Evolutionary conservation across 1,140 invertebrate species (phyloP).

Genomic region (Neelides sp.): DNA sequence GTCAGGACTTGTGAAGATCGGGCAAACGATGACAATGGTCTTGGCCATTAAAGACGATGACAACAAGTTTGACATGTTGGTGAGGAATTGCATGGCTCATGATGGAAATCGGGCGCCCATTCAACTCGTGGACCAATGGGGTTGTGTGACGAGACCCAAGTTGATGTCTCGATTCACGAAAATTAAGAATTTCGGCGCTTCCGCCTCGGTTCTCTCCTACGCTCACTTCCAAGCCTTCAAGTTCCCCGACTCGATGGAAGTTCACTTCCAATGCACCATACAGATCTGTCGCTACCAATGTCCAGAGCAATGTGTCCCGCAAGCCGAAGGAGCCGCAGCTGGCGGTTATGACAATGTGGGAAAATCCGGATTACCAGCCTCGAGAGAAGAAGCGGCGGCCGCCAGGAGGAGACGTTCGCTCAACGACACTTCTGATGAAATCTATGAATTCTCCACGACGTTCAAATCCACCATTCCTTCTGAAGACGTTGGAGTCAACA

Average conservation of each 20-base stretch:
- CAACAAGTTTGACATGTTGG: slow-evolving; percentile 90
- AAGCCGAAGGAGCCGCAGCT: slow-evolving; percentile 57
- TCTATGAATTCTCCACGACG: slow-evolving; percentile 37
- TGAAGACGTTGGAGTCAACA: slow-evolving; percentile 67
- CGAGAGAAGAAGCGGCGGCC: slow-evolving; percentile 36
- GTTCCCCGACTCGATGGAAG: slow-evolving; percentile 87
- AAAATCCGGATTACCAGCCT: slow-evolving; percentile 25
- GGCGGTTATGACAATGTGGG: slow-evolving; percentile 35
- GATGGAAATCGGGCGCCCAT: slow-evolving; percentile 89
- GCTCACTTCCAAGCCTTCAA: slow-evolving; percentile 65
- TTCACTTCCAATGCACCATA: slow-evolving; percentile 90
- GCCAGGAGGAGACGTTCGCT: slow-evolving; percentile 33
- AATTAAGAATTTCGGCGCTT: slow-evolving; percentile 87
- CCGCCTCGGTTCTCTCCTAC: slow-evolving; percentile 52
- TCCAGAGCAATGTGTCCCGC: slow-evolving; percentile 60
- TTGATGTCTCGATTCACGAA: slow-evolving; percentile 83
- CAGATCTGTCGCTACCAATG: slow-evolving; percentile 86
- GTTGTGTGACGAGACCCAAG: slow-evolving; percentile 80
- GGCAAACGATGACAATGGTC: slow-evolving; percentile 95
- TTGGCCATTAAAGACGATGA: slow-evolving; percentile 90
- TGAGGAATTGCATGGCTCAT: slow-evolving; percentile 84
- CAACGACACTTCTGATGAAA: slow-evolving; percentile 52
- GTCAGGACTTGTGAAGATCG: slow-evolving; percentile 84
- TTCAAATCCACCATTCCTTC: slow-evolving; percentile 47
- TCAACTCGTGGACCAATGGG: slow-evolving; percentile 80